Conservation (phyloP, 2,888 invertebrate species). For the Tridacna gigas region DNA sequence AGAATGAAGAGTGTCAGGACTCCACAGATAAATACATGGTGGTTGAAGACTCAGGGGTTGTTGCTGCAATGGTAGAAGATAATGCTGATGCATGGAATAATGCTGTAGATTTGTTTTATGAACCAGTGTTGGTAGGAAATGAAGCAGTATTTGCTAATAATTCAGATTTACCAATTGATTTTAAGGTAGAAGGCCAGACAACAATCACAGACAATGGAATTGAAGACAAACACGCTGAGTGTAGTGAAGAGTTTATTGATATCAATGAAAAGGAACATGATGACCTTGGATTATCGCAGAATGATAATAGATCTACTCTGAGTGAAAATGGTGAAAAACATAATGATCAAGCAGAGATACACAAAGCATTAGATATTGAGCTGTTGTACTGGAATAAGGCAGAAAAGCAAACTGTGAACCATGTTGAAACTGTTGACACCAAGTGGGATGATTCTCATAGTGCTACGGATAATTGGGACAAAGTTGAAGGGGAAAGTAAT, state of each 20-base stretch:
- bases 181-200: not conserved
- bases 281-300: not conserved
- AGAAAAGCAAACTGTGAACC: not conserved
- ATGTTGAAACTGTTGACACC: not conserved
- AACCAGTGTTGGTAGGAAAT: not conserved
- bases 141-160: not conserved
- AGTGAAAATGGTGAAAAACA: not conserved
- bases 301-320: not conserved
- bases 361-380: constrained; percentile 8
- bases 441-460: not conserved
- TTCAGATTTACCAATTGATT: not conserved
- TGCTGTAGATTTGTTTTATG: too few relatives aligned
- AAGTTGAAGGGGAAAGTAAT: not conserved
- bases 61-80: not conserved
- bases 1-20: not conserved
- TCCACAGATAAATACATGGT: not conserved
- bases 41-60: not conserved
- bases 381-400: constrained; percentile 17
- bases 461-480: not conserved
- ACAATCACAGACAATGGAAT: not conserved
- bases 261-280: not conserved
- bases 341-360: not conserved
- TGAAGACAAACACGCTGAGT: not conserved
- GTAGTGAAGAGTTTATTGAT: too few relatives aligned
- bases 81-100: not conserved